Conservation (phyloP, 1,140 invertebrate species). For the Bombus picipes region DNA sequence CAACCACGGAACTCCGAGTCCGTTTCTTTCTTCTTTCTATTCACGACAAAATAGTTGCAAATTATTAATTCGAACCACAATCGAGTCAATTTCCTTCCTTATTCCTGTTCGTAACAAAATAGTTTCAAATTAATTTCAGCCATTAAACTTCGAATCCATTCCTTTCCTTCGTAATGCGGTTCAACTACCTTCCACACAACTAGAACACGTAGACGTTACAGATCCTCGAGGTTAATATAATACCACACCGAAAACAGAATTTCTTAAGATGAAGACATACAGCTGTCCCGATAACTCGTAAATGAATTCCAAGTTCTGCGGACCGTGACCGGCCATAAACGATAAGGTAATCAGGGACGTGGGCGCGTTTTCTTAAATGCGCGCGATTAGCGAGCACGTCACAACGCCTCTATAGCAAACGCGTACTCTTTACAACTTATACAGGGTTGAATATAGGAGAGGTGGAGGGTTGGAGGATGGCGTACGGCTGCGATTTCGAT, state of each 20-base stretch:
- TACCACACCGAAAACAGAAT: not conserved
- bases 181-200: not conserved
- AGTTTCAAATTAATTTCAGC: not conserved
- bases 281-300: not conserved
- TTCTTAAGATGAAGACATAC: not conserved
- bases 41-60: too few relatives aligned
- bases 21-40: too few relatives aligned
- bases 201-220: too few relatives aligned
- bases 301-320: constrained; percentile 14
- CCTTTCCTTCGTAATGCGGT: not conserved
- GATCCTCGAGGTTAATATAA: too few relatives aligned
- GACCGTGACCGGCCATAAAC: constrained; percentile 28
- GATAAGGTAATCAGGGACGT: constrained; percentile 18
- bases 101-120: not conserved
- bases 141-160: not conserved
- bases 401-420: not conserved
- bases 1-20: too few relatives aligned
- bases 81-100: not conserved
- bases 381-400: constrained; percentile 25
- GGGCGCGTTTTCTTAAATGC: constrained; percentile 29
- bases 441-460: too few relatives aligned
- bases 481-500: constrained; percentile 38
- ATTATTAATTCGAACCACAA: too few relatives aligned
- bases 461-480: not conserved
- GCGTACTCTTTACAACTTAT: too few relatives aligned